Conservation (phyloP, 2,797 vertebrate species). For the Sebastes matsubarae region DNA sequence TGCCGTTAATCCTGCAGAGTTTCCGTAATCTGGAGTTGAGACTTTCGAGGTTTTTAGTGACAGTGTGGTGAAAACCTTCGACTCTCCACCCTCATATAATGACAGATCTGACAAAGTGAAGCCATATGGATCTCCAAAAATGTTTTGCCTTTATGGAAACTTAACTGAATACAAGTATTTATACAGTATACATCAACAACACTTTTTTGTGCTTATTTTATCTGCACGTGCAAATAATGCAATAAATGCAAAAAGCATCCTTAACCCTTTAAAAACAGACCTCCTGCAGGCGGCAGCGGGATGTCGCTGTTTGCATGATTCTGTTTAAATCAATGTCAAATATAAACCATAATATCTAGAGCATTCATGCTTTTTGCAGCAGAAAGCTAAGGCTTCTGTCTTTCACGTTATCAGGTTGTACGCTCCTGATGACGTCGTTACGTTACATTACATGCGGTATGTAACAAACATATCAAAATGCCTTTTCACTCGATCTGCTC, state of each 20-base stretch:
- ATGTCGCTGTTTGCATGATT: no score
- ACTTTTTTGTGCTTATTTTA: background rate
- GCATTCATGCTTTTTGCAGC: no score
- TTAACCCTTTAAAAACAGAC: no score
- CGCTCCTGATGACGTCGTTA: no score
- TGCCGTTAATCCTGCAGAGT: background rate
- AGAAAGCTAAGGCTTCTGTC: no score
- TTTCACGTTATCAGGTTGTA: no score
- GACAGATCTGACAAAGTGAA: conserved; percentile 30
- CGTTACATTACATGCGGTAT: no score
- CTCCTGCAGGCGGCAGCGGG: no score
- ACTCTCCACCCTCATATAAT: conserved; percentile 36
- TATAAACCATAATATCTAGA: no score
- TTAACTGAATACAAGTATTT: background rate
- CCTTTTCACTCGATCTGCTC: no score
- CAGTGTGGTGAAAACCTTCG: conserved; percentile 15
- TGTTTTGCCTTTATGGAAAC: background rate
- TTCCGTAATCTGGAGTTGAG: background rate
- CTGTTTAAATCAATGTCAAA: no score
- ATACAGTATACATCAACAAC: background rate
- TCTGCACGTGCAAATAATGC: background rate
- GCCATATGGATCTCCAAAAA: background rate
- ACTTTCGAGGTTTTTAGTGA: background rate
- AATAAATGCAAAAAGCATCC: background rate
- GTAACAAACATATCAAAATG: no score